phyloP scores from a whole-genome alignment of 2,888 invertebrate species.

The Balanococcus diminutus region DNA sequence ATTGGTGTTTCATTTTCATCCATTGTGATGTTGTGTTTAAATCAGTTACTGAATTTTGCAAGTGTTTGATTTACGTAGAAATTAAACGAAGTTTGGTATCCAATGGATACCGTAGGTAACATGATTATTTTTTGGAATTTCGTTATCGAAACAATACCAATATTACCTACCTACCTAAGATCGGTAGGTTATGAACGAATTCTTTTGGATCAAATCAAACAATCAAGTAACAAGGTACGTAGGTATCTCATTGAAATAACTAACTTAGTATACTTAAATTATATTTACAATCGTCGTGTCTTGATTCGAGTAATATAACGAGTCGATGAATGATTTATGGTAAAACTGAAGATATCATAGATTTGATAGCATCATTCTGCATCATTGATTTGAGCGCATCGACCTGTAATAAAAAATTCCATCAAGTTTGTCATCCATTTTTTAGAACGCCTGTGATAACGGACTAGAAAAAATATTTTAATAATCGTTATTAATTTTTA shows the following conservation, averaged over 20 bases:
- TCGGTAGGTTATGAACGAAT: no score
- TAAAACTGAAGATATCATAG: no score
- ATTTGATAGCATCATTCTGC: no score
- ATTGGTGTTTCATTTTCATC: background rate
- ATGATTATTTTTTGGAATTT: background rate
- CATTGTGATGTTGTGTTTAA: background rate
- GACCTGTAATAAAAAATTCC: background rate
- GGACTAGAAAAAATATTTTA: background rate
- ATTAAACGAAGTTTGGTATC: background rate
- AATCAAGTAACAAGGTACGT: no score
- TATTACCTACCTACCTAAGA: no score
- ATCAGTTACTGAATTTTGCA: background rate
- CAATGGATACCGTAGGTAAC: background rate
- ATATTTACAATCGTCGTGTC: background rate
- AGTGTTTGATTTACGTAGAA: background rate
- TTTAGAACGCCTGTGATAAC: background rate
- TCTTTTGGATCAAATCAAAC: no score
- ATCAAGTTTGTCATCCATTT: background rate
- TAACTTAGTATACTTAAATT: no score
- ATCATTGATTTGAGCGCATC: background rate
- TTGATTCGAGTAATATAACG: background rate
- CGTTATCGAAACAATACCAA: no score
- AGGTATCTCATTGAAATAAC: no score
- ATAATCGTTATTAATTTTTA: background rate
- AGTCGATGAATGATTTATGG: background rate